Base-by-base conservation (phyloP, 2,113 vertebrate species). In the Acinonyx jubatus region DNA sequence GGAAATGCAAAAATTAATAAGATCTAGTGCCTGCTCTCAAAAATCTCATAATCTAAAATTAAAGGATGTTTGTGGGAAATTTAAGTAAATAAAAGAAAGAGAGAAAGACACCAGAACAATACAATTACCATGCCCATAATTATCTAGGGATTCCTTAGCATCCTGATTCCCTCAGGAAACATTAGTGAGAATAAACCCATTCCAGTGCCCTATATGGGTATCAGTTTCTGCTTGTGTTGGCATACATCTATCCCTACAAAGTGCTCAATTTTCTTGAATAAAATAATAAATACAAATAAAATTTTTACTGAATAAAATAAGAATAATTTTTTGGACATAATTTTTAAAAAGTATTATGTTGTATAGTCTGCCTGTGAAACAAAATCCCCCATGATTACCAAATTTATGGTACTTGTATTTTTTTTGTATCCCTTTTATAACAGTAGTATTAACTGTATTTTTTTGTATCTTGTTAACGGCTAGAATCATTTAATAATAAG, bases 401-500 rank as follows among this genome's bases (percentile, higher is more conserved):
- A 78, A 25, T 90, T 79, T 41, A 83, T 0, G 0, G 12, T 45
- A 29, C 82, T 96, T 89, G 21, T 29, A 82, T 92, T 92, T 89
- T 94, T 45, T 45, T 57, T 57, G 73, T 95, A 52, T 4, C 29
- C 74, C 95, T 98, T 96, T 96, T 90, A 18, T 63, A 96, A 89
- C 6, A 93, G 9, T 78, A 80, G 86, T 96, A 97, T 92, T 66
- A 92, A 93, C 76, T 65, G 0, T 7, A 13, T 15, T 88, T 97
- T 97, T 90, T 93, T 61, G 57, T 61, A 48, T 86, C 25, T 41
- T 80, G 84, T 96, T 69, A 76, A 89, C n/a, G 85, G 16, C 31
- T 94, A 76, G 38, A n/a, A 27, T 98, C 4, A 95, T 97, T 96
- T 97, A 97, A 90, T 48, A 94, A 6, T 50, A 97, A 98, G 63